phyloP scores from a whole-genome alignment of 1,140 invertebrate genomes.

The Gerris buenoi region DNA sequence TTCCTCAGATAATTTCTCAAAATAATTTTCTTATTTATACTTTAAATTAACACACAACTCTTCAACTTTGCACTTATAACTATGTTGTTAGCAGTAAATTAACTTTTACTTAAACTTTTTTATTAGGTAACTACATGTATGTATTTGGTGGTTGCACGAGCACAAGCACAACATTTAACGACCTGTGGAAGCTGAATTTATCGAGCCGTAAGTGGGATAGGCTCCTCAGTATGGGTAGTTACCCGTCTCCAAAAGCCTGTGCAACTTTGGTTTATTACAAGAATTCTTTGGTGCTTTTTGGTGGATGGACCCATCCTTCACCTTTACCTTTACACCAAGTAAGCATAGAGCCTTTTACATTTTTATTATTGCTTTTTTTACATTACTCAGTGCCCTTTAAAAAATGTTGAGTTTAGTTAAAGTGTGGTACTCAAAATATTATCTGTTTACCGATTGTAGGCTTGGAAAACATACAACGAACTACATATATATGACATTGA shows the following conservation, averaged over 20 bases:
- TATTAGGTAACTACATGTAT: conserved; percentile 63
- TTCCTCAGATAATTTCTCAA: too few species aligned
- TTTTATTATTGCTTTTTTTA: too few species aligned
- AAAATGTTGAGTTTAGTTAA: too few species aligned
- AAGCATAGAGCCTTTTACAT: too few species aligned
- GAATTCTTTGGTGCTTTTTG: conserved; percentile 74
- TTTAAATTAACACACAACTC: too few species aligned
- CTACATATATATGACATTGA: conserved; percentile 76
- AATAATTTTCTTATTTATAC: too few species aligned
- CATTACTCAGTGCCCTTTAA: too few species aligned
- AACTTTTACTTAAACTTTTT: too few species aligned
- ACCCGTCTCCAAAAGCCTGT: conserved; percentile 91
- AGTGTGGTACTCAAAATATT: neutral
- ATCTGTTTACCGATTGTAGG: conserved; percentile 23
- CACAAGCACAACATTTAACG: conserved; percentile 88
- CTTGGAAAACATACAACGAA: conserved; percentile 77
- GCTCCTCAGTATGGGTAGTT: conserved; percentile 65
- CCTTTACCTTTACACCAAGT: conserved; percentile 60
- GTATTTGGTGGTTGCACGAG: conserved; percentile 93
- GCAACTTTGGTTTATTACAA: conserved; percentile 76
- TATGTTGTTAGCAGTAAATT: too few species aligned
- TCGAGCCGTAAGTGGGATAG: conserved; percentile 66
- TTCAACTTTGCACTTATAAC: too few species aligned
- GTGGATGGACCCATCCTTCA: conserved; percentile 89
- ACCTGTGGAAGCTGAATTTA: conserved; percentile 86